Evolutionary conservation across 2,888 invertebrate genomes (phyloP), one percentile per base, ranked within the genome.

Genomic region (Caenorhabditis sp.): DNA sequence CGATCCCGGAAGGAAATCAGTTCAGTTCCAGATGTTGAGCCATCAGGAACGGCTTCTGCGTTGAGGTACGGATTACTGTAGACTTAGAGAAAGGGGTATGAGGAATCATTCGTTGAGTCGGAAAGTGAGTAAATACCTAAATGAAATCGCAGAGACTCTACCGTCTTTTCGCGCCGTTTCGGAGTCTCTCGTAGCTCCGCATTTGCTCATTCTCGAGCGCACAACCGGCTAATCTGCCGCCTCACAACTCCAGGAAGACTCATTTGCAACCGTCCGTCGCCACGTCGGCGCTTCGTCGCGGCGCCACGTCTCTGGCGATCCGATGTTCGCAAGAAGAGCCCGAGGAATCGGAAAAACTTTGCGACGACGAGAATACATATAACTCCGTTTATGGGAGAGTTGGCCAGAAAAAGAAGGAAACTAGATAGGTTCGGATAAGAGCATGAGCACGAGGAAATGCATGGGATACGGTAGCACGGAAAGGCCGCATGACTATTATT

Each of bases 351-450:
- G 2, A 71, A 53, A 15, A 71, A 62, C 43, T 76, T 76, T 15
- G 59, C 68, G 1, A 76, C 75, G 17, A 70, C 56, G 4, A n/a
- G 63, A 8, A 70, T 70, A n/a, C 68, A 70, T 20, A 63, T 76
- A 8, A 58, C 52, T 11, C 70, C 75, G 27, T 70, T 70, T 26
- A 61, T 48, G 58, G 63, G 68, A n/a, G 70, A 76, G 39, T 22
- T 76, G 27, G 58, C 63, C 13, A 43, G 75, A 8, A 52, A 39
- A 15, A 41, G 75, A 24, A 35, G 75, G 39, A 76, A 76, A 26
- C 27, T 76, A 52, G 75, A 76, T 70, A 76, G 74, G 74, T 75
- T 68, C 56, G 74, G 11, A 45, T 22, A 35, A 24, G 13, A 50
- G 26, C 27, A 27, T 26, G 24, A 17, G 15, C 41, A 15, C 15